Percentiles rank a stretch among this genome's conserved stretches.
phyloP scores from a whole-genome alignment of 1,140 invertebrate species.

The Coboldia fuscipes region DNA sequence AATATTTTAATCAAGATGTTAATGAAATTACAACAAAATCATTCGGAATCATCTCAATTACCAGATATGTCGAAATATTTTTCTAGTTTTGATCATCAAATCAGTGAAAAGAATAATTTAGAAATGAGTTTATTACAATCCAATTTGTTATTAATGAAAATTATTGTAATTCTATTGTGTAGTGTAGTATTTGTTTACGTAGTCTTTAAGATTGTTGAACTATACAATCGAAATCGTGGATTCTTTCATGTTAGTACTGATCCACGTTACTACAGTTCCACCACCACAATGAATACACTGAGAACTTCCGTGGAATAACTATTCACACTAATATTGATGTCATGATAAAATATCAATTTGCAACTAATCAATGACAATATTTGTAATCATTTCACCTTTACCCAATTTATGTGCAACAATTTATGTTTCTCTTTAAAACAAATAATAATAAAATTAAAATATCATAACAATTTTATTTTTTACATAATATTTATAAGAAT shows the following conservation, averaged over 20 bases:
- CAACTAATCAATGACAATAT: background rate
- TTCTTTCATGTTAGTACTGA: background rate
- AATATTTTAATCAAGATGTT: background rate
- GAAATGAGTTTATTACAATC: background rate
- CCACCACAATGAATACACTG: conserved; percentile 1
- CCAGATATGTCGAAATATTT: too few species aligned
- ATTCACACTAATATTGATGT: background rate
- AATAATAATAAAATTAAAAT: background rate
- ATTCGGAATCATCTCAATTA: background rate
- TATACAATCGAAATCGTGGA: background rate
- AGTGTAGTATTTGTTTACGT: background rate
- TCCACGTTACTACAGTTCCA: background rate
- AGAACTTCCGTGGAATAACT: background rate
- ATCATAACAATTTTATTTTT: background rate
- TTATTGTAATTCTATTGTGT: background rate
- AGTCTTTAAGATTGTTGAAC: background rate
- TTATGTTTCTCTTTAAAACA: background rate
- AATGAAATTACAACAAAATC: too few species aligned
- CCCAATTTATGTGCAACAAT: background rate
- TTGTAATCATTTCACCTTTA: background rate
- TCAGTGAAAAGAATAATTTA: background rate
- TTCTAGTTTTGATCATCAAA: too few species aligned
- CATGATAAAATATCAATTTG: background rate
- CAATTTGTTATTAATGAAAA: background rate
- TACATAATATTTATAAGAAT: too few species aligned